A percentile compares a stretch with the other conserved stretches of the same genome.
Evolutionary conservation across 2,113 vertebrate species (phyloP).

Genomic region (Catharus bicknelli): DNA sequence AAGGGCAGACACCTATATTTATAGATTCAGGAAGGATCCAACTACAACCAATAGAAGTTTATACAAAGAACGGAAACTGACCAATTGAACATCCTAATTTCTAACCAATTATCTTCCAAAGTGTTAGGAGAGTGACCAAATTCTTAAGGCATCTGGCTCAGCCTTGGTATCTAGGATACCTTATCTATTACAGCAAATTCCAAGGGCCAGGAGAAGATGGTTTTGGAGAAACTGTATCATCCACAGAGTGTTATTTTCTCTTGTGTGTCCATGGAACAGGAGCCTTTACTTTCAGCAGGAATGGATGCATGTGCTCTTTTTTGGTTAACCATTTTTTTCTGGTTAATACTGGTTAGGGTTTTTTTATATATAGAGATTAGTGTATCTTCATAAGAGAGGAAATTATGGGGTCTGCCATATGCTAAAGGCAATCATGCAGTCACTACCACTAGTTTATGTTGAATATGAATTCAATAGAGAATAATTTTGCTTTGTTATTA

Average conservation of each 20-base stretch:
- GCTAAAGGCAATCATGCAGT: background rate
- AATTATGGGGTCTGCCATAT: background rate
- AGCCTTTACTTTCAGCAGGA: background rate
- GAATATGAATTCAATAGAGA: background rate
- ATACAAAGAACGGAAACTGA: too few relatives aligned
- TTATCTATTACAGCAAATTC: too few relatives aligned
- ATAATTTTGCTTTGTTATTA: background rate
- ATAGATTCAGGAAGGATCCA: too few relatives aligned
- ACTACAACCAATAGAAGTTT: too few relatives aligned
- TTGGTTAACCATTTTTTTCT: background rate
- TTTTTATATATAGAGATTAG: background rate
- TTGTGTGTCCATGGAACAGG: background rate
- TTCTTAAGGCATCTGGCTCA: too few relatives aligned
- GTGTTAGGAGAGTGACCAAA: too few relatives aligned
- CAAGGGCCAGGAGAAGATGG: too few relatives aligned
- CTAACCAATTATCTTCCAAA: too few relatives aligned
- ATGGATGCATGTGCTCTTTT: background rate
- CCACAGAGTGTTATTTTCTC: background rate
- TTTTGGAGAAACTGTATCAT: too few relatives aligned
- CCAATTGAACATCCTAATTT: too few relatives aligned
- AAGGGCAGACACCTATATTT: too few relatives aligned
- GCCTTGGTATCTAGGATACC: too few relatives aligned
- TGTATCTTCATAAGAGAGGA: background rate
- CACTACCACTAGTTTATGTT: background rate
- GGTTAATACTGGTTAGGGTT: fast-evolving